phyloP scores from a whole-genome alignment of 2,797 vertebrate genomes.

The Cheirogaleus major region DNA sequence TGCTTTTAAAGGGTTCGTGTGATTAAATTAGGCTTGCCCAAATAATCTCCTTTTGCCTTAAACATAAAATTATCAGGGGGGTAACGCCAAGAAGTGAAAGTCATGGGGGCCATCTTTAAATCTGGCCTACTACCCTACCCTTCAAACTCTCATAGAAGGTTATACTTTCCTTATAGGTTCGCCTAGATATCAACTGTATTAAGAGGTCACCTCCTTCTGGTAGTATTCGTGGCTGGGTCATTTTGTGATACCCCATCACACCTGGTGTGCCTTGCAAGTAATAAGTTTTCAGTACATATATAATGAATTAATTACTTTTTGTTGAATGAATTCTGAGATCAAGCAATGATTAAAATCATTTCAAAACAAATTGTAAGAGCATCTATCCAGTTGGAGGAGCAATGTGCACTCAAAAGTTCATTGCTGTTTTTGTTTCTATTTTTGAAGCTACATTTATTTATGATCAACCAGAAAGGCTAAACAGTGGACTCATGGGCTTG shows the following conservation, averaged over 20 bases:
- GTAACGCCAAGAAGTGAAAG: neutral
- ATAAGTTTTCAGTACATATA: neutral
- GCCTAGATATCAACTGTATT: neutral
- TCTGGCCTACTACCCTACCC: neutral
- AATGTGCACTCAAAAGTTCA: neutral
- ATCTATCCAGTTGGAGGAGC: neutral
- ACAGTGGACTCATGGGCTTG: conserved; percentile 5
- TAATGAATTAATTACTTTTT: conserved; percentile 5
- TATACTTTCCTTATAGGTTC: neutral
- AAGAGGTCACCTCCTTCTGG: neutral
- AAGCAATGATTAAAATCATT: neutral
- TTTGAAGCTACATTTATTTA: conserved; percentile 59
- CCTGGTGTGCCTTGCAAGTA: neutral
- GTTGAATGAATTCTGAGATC: conserved; percentile 34
- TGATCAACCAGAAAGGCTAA: conserved; percentile 55
- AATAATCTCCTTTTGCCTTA: neutral
- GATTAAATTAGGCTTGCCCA: neutral
- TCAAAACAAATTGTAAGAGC: neutral
- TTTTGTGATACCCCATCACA: neutral
- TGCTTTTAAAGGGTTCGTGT: neutral
- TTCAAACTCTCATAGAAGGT: neutral
- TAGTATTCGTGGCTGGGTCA: neutral
- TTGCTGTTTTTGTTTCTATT: neutral
- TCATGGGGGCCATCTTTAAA: neutral
- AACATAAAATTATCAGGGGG: conserved; percentile 11